phyloP scores from a whole-genome alignment of 2,797 vertebrate species.

The Telmatherina bonti region DNA sequence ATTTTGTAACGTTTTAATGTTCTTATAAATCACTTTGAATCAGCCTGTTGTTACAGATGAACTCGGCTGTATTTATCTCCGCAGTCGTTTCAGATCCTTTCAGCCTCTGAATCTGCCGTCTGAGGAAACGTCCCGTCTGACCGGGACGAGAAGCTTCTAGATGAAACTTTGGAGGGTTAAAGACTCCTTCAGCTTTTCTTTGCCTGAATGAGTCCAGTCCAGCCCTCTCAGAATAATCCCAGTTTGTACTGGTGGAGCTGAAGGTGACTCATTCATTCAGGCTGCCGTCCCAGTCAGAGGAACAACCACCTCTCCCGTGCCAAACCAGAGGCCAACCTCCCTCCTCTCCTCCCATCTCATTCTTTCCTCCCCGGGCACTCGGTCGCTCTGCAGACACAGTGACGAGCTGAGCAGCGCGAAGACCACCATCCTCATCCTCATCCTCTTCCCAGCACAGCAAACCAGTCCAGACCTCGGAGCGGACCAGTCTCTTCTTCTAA shows the following conservation, averaged over 20 bases:
- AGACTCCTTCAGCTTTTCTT: background rate
- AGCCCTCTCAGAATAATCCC: background rate
- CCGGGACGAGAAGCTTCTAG: too few species aligned
- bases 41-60: too few species aligned
- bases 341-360: slow-evolving; percentile 75
- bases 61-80: too few species aligned
- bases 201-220: background rate
- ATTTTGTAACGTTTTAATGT: too few species aligned
- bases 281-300: slow-evolving; percentile 39
- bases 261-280: slow-evolving; percentile 70
- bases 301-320: slow-evolving; percentile 58
- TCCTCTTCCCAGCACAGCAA: background rate
- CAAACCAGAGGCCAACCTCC: slow-evolving; percentile 71
- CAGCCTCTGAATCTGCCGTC: too few species aligned
- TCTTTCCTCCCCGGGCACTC: slow-evolving; percentile 77
- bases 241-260: background rate
- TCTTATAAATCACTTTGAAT: too few species aligned
- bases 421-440: background rate
- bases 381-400: slow-evolving; percentile 50
- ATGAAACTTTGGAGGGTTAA: too few species aligned
- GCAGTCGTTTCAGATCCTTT: too few species aligned
- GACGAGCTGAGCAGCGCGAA: slow-evolving; percentile 18
- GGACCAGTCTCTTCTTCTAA: slow-evolving; percentile 17
- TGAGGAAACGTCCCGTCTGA: too few species aligned
- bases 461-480: background rate